Conservation (phyloP, 2,888 invertebrate genomes). For the Lasioglossum villosulum region DNA sequence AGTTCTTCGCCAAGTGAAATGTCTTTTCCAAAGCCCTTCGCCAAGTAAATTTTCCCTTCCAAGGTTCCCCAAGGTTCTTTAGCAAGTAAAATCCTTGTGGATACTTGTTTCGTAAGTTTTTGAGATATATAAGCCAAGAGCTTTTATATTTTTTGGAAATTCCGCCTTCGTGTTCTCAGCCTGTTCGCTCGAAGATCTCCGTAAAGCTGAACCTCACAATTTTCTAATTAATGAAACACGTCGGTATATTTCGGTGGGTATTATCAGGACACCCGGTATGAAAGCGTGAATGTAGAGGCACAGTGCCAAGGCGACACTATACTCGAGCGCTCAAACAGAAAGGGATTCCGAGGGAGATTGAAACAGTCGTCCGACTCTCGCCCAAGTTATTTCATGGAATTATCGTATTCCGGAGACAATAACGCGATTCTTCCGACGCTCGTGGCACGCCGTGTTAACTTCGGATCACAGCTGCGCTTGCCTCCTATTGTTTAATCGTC, state of each 20-base stretch:
- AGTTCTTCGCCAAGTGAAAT: not conserved
- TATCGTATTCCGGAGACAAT: slow-evolving; percentile 19
- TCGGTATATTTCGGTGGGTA: not conserved
- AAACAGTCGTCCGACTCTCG: slow-evolving; percentile 1
- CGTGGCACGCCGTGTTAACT: not conserved
- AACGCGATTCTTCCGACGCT: not conserved
- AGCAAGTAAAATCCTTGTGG: not conserved
- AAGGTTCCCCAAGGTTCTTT: not conserved
- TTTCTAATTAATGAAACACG: too few relatives aligned
- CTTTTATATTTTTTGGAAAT: not conserved
- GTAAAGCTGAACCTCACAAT: too few relatives aligned
- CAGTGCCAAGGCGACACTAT: not conserved
- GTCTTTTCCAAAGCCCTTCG: not conserved
- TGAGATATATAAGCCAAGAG: not conserved
- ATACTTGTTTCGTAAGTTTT: not conserved
- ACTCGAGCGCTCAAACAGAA: not conserved
- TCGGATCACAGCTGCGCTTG: not conserved
- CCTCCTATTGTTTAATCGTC: slow-evolving; percentile 3
- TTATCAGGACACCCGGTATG: not conserved
- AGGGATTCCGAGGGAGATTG: slow-evolving; percentile 1
- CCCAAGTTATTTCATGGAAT: slow-evolving; percentile 23
- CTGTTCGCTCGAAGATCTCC: not conserved
- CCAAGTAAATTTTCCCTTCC: not conserved
- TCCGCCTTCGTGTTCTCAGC: not conserved
- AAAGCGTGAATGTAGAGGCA: not conserved